Evolutionary conservation across 2,888 invertebrate species (phyloP), one percentile per base, ranked within the genome.

Genomic region (Eutolmus rufibarbis): DNA sequence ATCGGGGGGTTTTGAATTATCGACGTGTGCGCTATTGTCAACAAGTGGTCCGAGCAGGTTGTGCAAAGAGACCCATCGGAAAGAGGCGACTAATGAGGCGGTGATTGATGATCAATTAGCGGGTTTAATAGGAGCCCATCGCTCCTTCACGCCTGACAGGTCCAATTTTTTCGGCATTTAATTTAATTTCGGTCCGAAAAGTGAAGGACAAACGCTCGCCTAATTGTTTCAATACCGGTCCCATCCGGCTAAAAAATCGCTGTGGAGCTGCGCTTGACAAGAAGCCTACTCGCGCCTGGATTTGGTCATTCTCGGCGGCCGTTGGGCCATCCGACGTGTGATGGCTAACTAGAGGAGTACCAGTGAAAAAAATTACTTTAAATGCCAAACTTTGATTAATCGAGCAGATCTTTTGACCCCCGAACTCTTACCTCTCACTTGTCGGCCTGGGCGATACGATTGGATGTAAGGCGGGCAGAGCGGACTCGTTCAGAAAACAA

Each of bases 71-170:
- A 34, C 14, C 74, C 28, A 34, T 19, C 76, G 19, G 76, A 74
- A 43, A 74, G 66, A 66, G 28, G 37, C 46, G 37, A 66, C 77
- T 86, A 86, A 86, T 86, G 77, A 77, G 51, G 56, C 56, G 23
- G 31, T 86, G 86, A 86, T 86, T 86, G 77, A 86, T 86, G 86
- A 77, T 77, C 86, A 86, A 86, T 86, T 86, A 86, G 86, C 28
- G 51, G 19, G 23, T n/a, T 34, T 76, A 76, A 76, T 86, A 77
- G 76, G 34, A 76, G 34, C 77, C 76, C 40, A 77, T 56, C 56
- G 23, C 56, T 77, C 77, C 86, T 56, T 57, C 37, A 86, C 86
- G 40, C 34, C 19, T 86, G 77, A 86, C 86, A 86, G 86, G 77
- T 77, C 86, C 56, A 86, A 77, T 77, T 86, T 66, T 85, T 86